phyloP scores from a whole-genome alignment of 2,113 vertebrate species.

The Spea multiplicata region DNA sequence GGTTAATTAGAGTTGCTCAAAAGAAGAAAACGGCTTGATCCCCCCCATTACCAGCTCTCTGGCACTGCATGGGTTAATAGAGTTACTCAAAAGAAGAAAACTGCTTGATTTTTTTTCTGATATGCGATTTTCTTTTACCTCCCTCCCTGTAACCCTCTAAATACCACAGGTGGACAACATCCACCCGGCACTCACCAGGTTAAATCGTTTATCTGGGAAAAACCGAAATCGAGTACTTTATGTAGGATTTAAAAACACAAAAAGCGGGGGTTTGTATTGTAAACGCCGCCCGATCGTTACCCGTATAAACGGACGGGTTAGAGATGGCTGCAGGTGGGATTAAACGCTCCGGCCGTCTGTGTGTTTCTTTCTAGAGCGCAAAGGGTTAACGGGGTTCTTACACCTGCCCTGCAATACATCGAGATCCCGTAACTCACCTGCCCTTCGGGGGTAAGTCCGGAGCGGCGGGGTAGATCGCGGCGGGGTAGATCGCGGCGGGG shows the following conservation, averaged over 20 bases:
- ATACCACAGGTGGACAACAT: not conserved
- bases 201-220: not conserved
- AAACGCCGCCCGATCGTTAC: not conserved
- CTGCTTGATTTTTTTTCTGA: too few relatives aligned
- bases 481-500: not conserved
- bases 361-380: not conserved
- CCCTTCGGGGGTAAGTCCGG: not conserved
- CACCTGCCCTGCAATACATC: too few relatives aligned
- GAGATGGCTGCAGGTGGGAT: not conserved
- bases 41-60: too few relatives aligned
- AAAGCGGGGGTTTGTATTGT: not conserved
- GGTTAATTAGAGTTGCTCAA: too few relatives aligned
- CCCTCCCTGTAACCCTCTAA: too few relatives aligned
- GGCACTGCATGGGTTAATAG: too few relatives aligned
- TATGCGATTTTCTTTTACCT: too few relatives aligned
- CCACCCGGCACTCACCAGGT: not conserved
- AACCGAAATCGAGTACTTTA: too few relatives aligned
- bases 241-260: too few relatives aligned
- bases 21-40: too few relatives aligned
- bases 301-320: not conserved
- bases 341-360: not conserved
- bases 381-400: not conserved
- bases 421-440: not conserved
- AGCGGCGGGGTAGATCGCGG: not conserved
- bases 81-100: too few relatives aligned